Evolutionary conservation across 2,113 vertebrate genomes (phyloP).

Genomic region (Cebidichthys violaceus): DNA sequence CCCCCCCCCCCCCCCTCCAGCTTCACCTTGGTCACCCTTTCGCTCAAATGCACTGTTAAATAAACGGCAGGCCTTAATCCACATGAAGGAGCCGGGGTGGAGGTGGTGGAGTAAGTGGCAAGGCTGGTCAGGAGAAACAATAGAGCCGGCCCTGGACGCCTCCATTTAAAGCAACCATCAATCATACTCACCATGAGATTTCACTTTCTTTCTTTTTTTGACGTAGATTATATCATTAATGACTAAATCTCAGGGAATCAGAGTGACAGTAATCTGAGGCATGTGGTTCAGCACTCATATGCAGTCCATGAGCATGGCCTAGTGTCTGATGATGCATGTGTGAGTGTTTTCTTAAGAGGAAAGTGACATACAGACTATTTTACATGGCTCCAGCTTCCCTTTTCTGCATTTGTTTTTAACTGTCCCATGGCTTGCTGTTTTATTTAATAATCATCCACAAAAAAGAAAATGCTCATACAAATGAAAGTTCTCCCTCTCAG

Average conservation of each 20-base stretch:
- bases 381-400: background rate
- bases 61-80: slow-evolving; percentile 89
- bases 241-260: slow-evolving; percentile 72
- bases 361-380: background rate
- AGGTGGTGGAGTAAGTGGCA: slow-evolving; percentile 63
- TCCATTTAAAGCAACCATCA: slow-evolving; percentile 87
- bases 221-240: slow-evolving; percentile 87
- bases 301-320: slow-evolving; percentile 59
- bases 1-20: slow-evolving; percentile 28
- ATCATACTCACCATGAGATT: slow-evolving; percentile 85
- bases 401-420: slow-evolving; percentile 4
- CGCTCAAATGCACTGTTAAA: slow-evolving; percentile 91
- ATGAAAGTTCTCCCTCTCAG: background rate
- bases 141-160: slow-evolving; percentile 81
- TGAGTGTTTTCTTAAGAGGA: slow-evolving; percentile 7
- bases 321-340: slow-evolving; percentile 42
- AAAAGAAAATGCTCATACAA: background rate
- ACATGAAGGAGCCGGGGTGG: slow-evolving; percentile 70
- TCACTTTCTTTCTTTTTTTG: slow-evolving; percentile 74
- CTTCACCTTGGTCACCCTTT: slow-evolving; percentile 83
- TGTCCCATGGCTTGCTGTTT: background rate
- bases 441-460: background rate
- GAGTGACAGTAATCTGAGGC: slow-evolving; percentile 68
- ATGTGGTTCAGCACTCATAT: slow-evolving; percentile 59
- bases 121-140: slow-evolving; percentile 83